Conservation (phyloP, 2,797 vertebrate species). For the Moxostoma hubbsi region DNA sequence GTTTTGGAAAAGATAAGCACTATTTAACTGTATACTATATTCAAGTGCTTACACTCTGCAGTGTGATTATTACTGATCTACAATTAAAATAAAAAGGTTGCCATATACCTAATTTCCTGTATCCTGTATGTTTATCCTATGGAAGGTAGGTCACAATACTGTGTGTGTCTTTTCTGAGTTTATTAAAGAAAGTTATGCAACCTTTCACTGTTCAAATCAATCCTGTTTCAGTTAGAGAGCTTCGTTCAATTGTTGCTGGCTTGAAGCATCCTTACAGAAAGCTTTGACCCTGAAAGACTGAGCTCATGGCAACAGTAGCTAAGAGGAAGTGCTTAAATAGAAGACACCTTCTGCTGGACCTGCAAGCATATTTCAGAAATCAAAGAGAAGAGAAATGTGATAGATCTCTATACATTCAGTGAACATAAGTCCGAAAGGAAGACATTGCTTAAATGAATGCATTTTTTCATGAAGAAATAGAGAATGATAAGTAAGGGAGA, state of each 20-base stretch:
- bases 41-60: slow-evolving; percentile 5
- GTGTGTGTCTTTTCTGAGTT: neutral
- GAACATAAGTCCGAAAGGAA: no score
- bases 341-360: slow-evolving; percentile 12
- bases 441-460: no score
- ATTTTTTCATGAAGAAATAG: no score
- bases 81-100: slow-evolving; percentile 25
- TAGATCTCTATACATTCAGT: neutral
- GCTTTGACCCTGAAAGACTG: slow-evolving; percentile 46
- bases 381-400: neutral
- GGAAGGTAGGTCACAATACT: neutral
- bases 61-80: slow-evolving; percentile 27
- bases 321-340: slow-evolving; percentile 39
- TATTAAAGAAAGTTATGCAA: neutral
- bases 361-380: slow-evolving; percentile 27
- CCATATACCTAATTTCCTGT: neutral
- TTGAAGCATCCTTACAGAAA: slow-evolving; percentile 40
- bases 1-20: neutral
- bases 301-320: slow-evolving; percentile 57
- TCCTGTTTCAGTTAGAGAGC: slow-evolving; percentile 35
- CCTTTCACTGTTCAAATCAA: slow-evolving; percentile 27
- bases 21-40: neutral
- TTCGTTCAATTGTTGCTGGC: slow-evolving; percentile 16
- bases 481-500: no score
- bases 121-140: neutral